Conservation (phyloP, 2,888 invertebrate species). For the Melanostoma scalare region DNA sequence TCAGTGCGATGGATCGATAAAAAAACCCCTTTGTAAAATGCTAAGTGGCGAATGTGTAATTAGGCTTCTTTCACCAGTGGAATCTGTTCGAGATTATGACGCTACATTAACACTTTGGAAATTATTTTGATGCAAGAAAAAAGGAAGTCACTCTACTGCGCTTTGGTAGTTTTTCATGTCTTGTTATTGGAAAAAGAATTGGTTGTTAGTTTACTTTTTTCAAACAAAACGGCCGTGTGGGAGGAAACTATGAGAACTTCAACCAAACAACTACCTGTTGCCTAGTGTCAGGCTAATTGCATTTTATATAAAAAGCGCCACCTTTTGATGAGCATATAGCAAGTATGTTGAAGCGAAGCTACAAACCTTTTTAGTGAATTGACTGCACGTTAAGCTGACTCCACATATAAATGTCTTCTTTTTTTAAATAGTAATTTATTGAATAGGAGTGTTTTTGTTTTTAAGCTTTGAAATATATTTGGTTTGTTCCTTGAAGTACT, state of each 20-base stretch:
- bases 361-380: not conserved
- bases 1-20: slow-evolving; percentile 63
- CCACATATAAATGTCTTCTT: not conserved
- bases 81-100: too few relatives aligned
- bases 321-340: not conserved
- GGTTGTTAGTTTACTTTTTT: not conserved
- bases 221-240: slow-evolving; percentile 29
- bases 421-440: too few relatives aligned
- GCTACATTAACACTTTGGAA: too few relatives aligned
- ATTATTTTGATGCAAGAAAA: too few relatives aligned
- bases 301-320: not conserved
- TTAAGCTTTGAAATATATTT: too few relatives aligned
- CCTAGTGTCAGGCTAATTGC: slow-evolving; percentile 47
- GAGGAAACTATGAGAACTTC: not conserved
- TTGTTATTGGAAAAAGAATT: too few relatives aligned
- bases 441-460: too few relatives aligned
- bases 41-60: slow-evolving; percentile 26
- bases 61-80: too few relatives aligned
- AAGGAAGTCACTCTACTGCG: too few relatives aligned
- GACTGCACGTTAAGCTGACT: not conserved
- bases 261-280: slow-evolving; percentile 38
- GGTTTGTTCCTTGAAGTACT: too few relatives aligned
- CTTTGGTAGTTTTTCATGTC: too few relatives aligned
- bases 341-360: not conserved
- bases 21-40: slow-evolving; percentile 44